Evolutionary conservation across 2,797 vertebrate species (phyloP).

Genomic region (Trachurus trachurus): DNA sequence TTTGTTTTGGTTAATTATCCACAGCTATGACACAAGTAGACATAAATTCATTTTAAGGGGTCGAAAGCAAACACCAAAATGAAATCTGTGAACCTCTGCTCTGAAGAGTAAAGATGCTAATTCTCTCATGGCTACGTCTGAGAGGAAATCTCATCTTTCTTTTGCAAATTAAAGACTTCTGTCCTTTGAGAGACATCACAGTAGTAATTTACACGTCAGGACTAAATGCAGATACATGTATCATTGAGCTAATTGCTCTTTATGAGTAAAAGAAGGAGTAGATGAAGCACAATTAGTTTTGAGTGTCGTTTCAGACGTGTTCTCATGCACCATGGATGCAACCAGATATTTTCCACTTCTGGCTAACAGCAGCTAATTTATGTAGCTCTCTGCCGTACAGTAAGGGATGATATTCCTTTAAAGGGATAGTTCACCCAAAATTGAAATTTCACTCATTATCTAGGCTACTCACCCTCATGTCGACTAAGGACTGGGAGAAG

Average conservation of each 20-base stretch:
- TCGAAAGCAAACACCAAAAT: neutral
- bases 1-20: neutral
- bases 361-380: constrained; percentile 19
- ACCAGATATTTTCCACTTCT: constrained; percentile 12
- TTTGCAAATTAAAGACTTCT: constrained; percentile 8
- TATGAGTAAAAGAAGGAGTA: neutral
- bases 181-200: neutral
- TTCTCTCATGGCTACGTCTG: neutral
- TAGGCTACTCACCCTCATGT: too few relatives aligned
- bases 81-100: neutral
- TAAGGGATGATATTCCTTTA: constrained; percentile 41
- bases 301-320: constrained; percentile 2
- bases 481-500: too few relatives aligned
- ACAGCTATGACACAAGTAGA: neutral
- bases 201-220: neutral
- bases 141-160: neutral
- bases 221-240: neutral
- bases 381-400: neutral
- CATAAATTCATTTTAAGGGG: neutral
- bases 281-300: constrained; percentile 7
- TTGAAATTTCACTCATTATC: too few relatives aligned
- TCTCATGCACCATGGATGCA: neutral
- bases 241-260: neutral
- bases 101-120: neutral
- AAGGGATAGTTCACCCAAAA: too few relatives aligned